A percentile compares a stretch with the other conserved stretches of the same genome.
Evolutionary conservation across 2,797 vertebrate genomes (phyloP).

Genomic region (Phataginus tetradactyla): DNA sequence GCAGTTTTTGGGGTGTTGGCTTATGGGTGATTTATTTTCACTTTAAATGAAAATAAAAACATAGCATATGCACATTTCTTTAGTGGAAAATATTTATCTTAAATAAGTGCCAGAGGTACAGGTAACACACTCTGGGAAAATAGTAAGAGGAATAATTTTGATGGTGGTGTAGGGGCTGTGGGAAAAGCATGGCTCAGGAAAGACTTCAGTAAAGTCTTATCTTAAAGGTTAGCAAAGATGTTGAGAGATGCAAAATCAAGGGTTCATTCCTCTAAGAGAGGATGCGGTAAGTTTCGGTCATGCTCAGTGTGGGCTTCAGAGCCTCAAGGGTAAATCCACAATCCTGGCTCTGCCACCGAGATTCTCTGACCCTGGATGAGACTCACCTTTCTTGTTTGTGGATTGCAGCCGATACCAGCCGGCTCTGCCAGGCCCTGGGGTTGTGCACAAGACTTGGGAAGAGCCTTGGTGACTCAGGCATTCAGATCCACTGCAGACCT

Average conservation of each 20-base stretch:
- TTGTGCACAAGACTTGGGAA: rapidly evolving
- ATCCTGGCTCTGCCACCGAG: too few species aligned
- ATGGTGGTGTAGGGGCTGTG: rapidly evolving
- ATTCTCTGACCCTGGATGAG: not conserved
- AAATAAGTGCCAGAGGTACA: not conserved
- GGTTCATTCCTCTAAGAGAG: too few species aligned
- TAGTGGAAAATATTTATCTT: not conserved
- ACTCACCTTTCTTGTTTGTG: rapidly evolving
- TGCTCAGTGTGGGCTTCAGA: rapidly evolving
- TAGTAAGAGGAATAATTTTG: rapidly evolving
- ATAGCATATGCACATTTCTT: not conserved
- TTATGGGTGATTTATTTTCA: not conserved
- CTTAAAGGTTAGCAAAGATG: too few species aligned
- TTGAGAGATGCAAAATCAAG: rapidly evolving
- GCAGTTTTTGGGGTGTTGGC: not conserved
- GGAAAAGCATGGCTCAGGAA: not conserved
- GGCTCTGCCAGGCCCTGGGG: too few species aligned
- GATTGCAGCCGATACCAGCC: not conserved
- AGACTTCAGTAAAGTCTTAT: not conserved
- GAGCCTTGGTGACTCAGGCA: rapidly evolving
- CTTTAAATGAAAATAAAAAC: not conserved
- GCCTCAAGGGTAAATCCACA: rapidly evolving
- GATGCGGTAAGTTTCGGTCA: rapidly evolving
- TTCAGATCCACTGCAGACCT: not conserved
- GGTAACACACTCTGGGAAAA: not conserved